Conservation (phyloP, 2,797 vertebrate species). For the Antrozous pallidus region DNA sequence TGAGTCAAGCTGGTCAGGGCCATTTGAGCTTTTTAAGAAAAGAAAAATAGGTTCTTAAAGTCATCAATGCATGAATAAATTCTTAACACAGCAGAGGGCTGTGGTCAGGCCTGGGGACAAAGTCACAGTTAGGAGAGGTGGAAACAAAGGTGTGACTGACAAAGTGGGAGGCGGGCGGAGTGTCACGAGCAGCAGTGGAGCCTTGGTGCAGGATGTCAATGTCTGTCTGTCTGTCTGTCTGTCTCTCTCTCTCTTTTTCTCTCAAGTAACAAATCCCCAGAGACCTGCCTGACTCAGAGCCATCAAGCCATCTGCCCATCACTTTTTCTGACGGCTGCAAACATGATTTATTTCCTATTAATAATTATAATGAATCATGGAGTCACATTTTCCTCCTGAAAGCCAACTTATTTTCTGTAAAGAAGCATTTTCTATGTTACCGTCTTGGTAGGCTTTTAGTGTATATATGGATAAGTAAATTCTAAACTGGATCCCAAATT, state of each 20-base stretch:
- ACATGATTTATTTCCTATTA: not conserved
- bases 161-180: not conserved
- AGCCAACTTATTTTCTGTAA: not conserved
- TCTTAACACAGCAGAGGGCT: not conserved
- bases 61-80: not conserved
- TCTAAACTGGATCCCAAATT: not conserved
- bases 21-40: not conserved
- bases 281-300: not conserved
- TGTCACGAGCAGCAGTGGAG: not conserved
- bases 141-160: not conserved
- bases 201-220: rapidly evolving
- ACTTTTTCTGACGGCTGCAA: not conserved
- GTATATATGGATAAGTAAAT: not conserved
- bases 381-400: not conserved
- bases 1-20: too few relatives aligned
- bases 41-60: slow-evolving; percentile 2
- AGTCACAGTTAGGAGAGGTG: not conserved
- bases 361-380: not conserved
- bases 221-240: too few relatives aligned
- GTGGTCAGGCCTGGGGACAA: not conserved
- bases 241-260: not conserved
- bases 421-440: not conserved
- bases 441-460: not conserved
- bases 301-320: not conserved
- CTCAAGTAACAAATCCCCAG: not conserved